phyloP scores from a whole-genome alignment of 2,113 vertebrate genomes.

The Baryphthengus martii region DNA sequence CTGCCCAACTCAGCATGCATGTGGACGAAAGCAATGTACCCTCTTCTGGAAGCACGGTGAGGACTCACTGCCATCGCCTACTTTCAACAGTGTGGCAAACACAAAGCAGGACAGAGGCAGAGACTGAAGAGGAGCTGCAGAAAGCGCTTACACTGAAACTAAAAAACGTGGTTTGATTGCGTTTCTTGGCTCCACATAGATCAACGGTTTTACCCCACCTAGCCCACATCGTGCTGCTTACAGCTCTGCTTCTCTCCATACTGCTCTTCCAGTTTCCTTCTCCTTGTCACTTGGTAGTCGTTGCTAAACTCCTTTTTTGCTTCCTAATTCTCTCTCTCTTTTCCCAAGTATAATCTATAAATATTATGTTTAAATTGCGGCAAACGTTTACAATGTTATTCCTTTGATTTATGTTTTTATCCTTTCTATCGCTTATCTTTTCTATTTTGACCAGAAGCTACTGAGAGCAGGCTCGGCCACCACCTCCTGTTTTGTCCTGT shows the following conservation, averaged over 20 bases:
- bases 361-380: neutral
- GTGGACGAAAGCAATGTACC: fast-evolving
- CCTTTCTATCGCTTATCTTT: neutral
- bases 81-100: neutral
- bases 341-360: neutral
- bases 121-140: neutral
- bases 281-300: neutral
- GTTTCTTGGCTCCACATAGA: neutral
- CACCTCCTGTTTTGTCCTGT: neutral
- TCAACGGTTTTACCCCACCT: neutral
- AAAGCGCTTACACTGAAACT: neutral
- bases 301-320: neutral
- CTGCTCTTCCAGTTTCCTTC: neutral
- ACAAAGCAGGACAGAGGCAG: neutral
- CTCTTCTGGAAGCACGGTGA: neutral
- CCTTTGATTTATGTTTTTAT: neutral
- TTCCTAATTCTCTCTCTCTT: neutral
- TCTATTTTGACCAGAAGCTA: slow-evolving; percentile 7
- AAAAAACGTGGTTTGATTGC: neutral
- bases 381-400: neutral
- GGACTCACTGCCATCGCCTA: neutral
- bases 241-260: neutral
- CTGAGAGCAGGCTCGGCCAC: neutral
- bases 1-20: neutral
- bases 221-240: neutral